phyloP scores from a whole-genome alignment of 2,113 vertebrate genomes.

The Platysteira castanea region DNA sequence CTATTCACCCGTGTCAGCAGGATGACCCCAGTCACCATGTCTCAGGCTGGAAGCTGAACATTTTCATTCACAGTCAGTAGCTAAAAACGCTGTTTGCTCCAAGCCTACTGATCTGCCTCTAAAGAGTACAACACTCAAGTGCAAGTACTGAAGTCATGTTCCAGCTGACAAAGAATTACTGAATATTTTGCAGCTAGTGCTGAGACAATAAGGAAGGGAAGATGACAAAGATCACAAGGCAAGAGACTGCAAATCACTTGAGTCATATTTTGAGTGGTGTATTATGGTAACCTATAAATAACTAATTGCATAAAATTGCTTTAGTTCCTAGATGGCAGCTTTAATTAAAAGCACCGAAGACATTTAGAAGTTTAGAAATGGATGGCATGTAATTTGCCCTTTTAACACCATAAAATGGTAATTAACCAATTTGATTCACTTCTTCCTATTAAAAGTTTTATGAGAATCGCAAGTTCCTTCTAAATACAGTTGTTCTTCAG shows the following conservation, averaged over 20 bases:
- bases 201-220: constrained; percentile 18
- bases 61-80: neutral
- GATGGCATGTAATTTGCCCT: constrained; percentile 79
- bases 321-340: constrained; percentile 76
- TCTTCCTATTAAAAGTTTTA: constrained; percentile 79
- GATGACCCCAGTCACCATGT: neutral
- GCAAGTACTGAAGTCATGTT: neutral
- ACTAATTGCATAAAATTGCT: constrained; percentile 80
- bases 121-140: neutral
- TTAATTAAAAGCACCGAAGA: constrained; percentile 79
- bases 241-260: constrained; percentile 72
- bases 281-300: constrained; percentile 80
- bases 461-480: constrained; percentile 68
- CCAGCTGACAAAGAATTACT: constrained; percentile 13
- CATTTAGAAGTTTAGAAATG: constrained; percentile 79
- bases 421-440: constrained; percentile 81
- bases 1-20: neutral
- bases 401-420: constrained; percentile 79
- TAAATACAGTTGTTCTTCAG: constrained; percentile 67
- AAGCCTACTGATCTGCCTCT: neutral
- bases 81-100: constrained; percentile 1
- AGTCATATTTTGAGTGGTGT: constrained; percentile 74
- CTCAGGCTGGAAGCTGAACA: neutral
- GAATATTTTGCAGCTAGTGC: neutral
- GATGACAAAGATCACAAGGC: constrained; percentile 67